A percentile compares a stretch with the other conserved stretches of the same genome.
Conservation (phyloP, 2,888 invertebrate genomes). For the Thelaira solivaga region DNA sequence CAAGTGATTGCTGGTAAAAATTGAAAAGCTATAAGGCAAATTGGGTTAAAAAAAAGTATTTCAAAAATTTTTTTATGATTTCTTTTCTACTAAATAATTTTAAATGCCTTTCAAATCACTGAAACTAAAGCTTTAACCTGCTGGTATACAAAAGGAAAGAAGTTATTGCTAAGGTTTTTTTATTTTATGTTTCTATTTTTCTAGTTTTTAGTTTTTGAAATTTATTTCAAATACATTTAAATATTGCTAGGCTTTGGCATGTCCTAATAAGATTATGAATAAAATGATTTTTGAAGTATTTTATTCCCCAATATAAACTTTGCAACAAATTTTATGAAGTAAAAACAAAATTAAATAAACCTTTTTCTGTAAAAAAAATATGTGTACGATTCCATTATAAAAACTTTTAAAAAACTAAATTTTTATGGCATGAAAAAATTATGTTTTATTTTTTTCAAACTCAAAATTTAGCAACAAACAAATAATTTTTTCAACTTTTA, state of each 20-base stretch:
- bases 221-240: not conserved
- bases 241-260: not conserved
- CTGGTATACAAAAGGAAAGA: no score
- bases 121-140: no score
- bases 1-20: no score
- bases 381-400: constrained; percentile 1
- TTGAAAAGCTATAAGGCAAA: no score
- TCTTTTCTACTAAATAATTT: no score
- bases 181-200: no score
- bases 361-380: no score
- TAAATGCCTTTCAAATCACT: no score
- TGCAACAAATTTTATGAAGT: not conserved
- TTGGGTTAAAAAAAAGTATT: no score
- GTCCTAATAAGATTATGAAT: constrained; percentile 1
- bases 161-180: no score
- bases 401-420: not conserved
- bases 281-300: constrained; percentile 21
- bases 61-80: no score
- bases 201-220: not conserved
- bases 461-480: constrained; percentile 14
- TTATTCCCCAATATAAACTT: constrained; percentile 2
- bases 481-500: not conserved
- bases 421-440: not conserved
- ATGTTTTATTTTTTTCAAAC: constrained; percentile 10
- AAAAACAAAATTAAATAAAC: not conserved